phyloP scores from a whole-genome alignment of 2,888 invertebrate genomes.

The Endotricha flammealis region DNA sequence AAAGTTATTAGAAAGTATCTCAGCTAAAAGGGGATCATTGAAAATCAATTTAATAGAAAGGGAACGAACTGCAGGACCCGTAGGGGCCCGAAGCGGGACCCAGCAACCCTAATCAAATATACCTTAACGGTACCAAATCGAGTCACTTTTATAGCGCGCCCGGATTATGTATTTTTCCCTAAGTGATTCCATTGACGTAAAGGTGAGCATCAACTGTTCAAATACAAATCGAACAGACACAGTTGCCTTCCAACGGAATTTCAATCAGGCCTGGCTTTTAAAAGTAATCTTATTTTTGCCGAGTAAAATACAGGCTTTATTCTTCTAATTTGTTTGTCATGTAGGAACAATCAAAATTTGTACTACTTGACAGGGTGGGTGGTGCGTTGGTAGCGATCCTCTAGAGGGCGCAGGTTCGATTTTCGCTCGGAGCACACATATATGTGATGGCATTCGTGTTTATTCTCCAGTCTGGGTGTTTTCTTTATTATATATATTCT shows the following conservation, averaged over 20 bases:
- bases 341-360: too few relatives aligned
- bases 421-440: too few relatives aligned
- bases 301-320: too few relatives aligned
- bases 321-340: too few relatives aligned
- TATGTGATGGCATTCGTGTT: too few relatives aligned
- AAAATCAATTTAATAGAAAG: conserved; percentile 61
- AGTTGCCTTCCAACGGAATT: neutral
- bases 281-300: too few relatives aligned
- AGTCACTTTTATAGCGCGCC: conserved; percentile 40
- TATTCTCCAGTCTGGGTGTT: too few relatives aligned
- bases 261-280: neutral
- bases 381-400: too few relatives aligned
- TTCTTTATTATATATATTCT: too few relatives aligned
- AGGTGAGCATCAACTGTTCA: neutral
- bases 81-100: conserved; percentile 33
- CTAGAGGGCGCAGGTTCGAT: too few relatives aligned
- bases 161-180: conserved; percentile 44
- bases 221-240: neutral
- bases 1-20: conserved; percentile 36
- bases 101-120: conserved; percentile 65
- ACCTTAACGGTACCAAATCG: conserved; percentile 53
- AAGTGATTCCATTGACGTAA: conserved; percentile 43
- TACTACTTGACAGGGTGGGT: too few relatives aligned
- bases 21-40: conserved; percentile 47
- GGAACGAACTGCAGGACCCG: conserved; percentile 19